A percentile compares a stretch with the other conserved stretches of the same genome.
Evolutionary conservation across 2,888 invertebrate species (phyloP).

Genomic region (Orchesella flavescens): DNA sequence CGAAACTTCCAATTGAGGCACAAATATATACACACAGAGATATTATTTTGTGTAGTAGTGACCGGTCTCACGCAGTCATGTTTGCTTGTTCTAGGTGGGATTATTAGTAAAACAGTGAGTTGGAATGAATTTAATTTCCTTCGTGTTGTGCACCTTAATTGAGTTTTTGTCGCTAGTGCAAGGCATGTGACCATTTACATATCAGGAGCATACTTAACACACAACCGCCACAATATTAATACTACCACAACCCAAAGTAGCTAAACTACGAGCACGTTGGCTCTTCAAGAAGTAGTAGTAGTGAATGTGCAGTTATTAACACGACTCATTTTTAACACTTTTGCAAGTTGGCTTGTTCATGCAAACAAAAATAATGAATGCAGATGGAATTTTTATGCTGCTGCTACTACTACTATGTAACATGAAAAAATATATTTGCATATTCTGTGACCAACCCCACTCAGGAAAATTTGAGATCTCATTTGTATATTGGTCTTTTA

Average conservation of each 20-base stretch:
- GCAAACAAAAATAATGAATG: background rate
- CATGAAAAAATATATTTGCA: conserved; percentile 7
- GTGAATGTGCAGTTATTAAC: background rate
- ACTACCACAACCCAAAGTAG: background rate
- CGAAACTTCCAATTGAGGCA: too few species aligned
- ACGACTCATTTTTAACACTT: conserved; percentile 13
- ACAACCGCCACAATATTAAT: background rate
- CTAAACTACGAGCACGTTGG: too few species aligned
- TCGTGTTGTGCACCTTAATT: conserved; percentile 63
- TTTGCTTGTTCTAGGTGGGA: conserved; percentile 63
- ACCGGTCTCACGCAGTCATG: conserved; percentile 61
- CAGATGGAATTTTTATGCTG: background rate
- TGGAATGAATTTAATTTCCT: conserved; percentile 64
- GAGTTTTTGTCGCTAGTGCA: conserved; percentile 63
- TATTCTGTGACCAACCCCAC: conserved; percentile 8
- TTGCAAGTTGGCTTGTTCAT: background rate
- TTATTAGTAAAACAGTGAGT: conserved; percentile 64
- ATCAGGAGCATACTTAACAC: conserved; percentile 1
- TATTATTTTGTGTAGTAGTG: conserved; percentile 11
- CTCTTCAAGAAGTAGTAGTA: background rate
- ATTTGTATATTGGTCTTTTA: background rate
- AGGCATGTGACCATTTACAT: conserved; percentile 18
- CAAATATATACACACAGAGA: background rate
- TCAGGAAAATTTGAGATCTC: background rate
- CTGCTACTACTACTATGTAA: background rate